Evolutionary conservation across 30 jellyfish, hydroid and myxozoan species (phyloP).

Genomic region (Phacellophora camtschatica): DNA sequence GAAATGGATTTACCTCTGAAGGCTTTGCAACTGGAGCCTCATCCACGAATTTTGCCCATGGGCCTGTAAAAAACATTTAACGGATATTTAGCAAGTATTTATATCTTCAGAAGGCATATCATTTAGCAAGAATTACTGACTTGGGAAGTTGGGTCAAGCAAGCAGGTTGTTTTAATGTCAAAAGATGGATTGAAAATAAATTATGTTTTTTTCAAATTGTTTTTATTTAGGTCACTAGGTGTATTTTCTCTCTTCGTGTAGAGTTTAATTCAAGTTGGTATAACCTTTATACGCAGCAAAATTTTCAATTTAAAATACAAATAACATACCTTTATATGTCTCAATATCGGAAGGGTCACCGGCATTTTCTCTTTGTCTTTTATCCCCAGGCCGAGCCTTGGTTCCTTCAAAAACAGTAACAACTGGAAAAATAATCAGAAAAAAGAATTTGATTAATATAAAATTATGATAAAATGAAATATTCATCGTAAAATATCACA

Average conservation of each 20-base stretch:
- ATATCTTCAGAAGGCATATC: not conserved
- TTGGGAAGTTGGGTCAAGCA: too few species aligned
- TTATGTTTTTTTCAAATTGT: too few species aligned
- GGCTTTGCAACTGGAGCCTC: conserved; percentile 84
- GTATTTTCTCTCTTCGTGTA: too few species aligned
- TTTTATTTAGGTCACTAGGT: too few species aligned
- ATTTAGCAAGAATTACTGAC: not conserved
- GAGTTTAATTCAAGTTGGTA: too few species aligned
- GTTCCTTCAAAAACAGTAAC: conserved; percentile 83
- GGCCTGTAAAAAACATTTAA: conserved; percentile 86
- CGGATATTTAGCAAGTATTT: not conserved
- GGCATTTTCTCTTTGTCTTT: conserved; percentile 71
- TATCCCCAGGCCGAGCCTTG: conserved; percentile 83
- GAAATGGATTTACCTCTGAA: conserved; percentile 63
- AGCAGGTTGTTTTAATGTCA: too few species aligned
- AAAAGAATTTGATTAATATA: too few species aligned
- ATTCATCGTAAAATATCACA: too few species aligned
- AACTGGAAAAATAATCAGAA: conserved; percentile 19
- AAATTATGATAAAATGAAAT: too few species aligned
- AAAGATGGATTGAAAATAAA: too few species aligned
- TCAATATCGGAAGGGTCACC: conserved; percentile 97
- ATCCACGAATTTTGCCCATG: conserved; percentile 98
- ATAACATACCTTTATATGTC: conserved; percentile 86
- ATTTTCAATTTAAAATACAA: too few species aligned
- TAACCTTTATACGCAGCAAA: too few species aligned